phyloP scores from a whole-genome alignment of 2,888 invertebrate genomes.

The Nineta flava region DNA sequence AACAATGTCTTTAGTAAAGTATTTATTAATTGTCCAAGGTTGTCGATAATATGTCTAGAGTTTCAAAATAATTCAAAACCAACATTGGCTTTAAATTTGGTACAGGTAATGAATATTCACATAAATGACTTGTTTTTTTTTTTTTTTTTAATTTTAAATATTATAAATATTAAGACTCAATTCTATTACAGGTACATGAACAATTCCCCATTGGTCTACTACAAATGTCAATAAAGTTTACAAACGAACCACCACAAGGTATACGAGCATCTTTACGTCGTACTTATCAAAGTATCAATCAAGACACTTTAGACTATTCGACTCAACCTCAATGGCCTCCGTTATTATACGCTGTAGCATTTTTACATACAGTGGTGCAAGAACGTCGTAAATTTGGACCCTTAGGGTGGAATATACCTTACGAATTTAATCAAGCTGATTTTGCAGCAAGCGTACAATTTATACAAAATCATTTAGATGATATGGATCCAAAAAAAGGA shows the following conservation, averaged over 20 bases:
- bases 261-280: conserved; percentile 86
- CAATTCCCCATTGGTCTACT: conserved; percentile 80
- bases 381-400: conserved; percentile 93
- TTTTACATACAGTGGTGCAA: conserved; percentile 88
- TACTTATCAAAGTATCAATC: conserved; percentile 79
- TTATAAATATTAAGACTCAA: too few relatives aligned
- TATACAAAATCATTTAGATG: conserved; percentile 90
- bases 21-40: too few relatives aligned
- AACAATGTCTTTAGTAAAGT: too few relatives aligned
- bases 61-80: too few relatives aligned
- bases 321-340: conserved; percentile 88
- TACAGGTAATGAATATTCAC: too few relatives aligned
- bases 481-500: conserved; percentile 92
- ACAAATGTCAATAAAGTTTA: conserved; percentile 92
- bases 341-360: conserved; percentile 82
- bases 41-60: too few relatives aligned
- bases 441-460: conserved; percentile 92
- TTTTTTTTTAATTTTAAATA: too few relatives aligned
- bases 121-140: too few relatives aligned
- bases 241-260: conserved; percentile 87
- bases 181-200: conserved; percentile 38
- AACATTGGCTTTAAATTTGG: too few relatives aligned
- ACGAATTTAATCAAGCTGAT: conserved; percentile 94
- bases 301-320: conserved; percentile 85
- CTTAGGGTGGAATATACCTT: conserved; percentile 92